Conservation (phyloP, 2,113 vertebrate genomes). For the Sterrhoptilus dennistouni region DNA sequence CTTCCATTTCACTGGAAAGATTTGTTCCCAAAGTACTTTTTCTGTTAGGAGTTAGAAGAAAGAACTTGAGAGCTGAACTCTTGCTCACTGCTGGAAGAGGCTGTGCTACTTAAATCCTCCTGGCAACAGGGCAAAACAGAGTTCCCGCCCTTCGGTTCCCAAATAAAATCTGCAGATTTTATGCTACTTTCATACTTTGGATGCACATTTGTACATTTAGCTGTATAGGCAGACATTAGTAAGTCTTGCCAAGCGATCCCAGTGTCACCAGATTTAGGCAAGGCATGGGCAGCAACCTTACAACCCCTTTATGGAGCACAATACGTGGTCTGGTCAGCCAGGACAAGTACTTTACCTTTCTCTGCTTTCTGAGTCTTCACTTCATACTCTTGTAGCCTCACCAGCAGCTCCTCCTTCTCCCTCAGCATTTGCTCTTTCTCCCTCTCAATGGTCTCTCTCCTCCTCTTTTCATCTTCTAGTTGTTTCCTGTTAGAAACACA, state of each 20-base stretch:
- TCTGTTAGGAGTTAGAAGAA: background rate
- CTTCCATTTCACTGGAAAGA: background rate
- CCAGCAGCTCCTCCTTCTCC: slow-evolving; percentile 89
- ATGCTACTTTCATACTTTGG: background rate
- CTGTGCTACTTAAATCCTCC: background rate
- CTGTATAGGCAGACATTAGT: rapidly evolving
- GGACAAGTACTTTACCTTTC: slow-evolving; percentile 77
- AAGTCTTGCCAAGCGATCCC: background rate
- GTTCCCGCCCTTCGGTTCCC: background rate
- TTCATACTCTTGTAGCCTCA: slow-evolving; percentile 87
- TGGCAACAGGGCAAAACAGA: background rate
- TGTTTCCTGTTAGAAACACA: slow-evolving; percentile 79
- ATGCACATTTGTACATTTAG: background rate
- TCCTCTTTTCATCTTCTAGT: slow-evolving; percentile 91
- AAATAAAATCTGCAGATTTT: background rate
- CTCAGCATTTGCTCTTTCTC: slow-evolving; percentile 91
- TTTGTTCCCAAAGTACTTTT: background rate
- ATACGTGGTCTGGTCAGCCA: rapidly evolving
- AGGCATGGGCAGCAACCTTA: background rate
- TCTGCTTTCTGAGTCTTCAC: slow-evolving; percentile 91
- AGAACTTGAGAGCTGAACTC: background rate
- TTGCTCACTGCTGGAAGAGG: background rate
- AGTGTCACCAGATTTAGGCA: background rate
- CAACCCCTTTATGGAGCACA: background rate
- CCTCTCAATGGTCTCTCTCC: slow-evolving; percentile 85